These are phyloP conservation scores for Eugnorisma glareosa DNA, from an alignment of 2,888 invertebrate species.

Conservation along the genomic window DNA sequence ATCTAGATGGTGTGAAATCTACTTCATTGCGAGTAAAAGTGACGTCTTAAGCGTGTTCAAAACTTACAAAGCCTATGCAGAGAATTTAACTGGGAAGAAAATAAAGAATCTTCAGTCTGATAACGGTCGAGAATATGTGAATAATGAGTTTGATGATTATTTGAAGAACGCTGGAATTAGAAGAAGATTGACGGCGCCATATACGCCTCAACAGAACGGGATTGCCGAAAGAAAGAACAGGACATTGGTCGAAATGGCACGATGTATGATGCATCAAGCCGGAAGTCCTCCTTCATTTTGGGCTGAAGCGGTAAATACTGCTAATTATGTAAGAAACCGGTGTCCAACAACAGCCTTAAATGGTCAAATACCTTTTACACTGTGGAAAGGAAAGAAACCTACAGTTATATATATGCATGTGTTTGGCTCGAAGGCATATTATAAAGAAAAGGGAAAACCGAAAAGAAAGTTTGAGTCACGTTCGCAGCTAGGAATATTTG, in stretches of 20 bases:
- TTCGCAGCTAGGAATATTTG: too few relatives aligned
- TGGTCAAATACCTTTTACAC: constrained; percentile 5
- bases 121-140: not conserved
- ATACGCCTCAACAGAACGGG: constrained; percentile 16
- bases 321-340: too few relatives aligned
- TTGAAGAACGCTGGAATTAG: constrained; percentile 27
- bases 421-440: constrained; percentile 4
- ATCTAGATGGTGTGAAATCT: too few relatives aligned
- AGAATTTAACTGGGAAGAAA: too few relatives aligned
- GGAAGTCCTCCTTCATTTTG: too few relatives aligned
- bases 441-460: not conserved
- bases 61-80: not conserved
- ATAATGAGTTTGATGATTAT: constrained; percentile 20
- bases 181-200: constrained; percentile 18
- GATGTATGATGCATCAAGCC: not conserved
- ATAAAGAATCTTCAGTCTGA: too few relatives aligned
- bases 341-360: too few relatives aligned
- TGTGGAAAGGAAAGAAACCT: constrained; percentile 8
- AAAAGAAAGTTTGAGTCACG: too few relatives aligned
- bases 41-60: too few relatives aligned
- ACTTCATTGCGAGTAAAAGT: too few relatives aligned
- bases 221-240: constrained; percentile 28
- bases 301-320: too few relatives aligned
- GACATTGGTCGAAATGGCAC: not conserved
- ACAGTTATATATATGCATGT: constrained; percentile 7